These are phyloP conservation scores for Spilogale gracilis DNA, from an alignment of 2,113 vertebrate genomes.

Conservation along the genomic window DNA sequence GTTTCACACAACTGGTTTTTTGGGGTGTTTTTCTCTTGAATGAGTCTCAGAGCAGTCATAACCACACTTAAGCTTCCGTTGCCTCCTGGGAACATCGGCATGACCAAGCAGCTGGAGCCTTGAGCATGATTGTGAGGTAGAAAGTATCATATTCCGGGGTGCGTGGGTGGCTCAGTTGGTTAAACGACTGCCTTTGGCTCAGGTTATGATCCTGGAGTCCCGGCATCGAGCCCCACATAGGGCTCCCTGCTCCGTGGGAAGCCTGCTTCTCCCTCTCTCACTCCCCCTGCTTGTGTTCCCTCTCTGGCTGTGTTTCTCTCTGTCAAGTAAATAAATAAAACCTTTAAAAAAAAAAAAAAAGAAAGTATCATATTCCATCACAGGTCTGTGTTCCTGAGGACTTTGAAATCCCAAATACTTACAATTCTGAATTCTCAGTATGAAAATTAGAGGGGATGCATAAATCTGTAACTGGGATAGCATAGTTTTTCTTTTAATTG, in stretches of 20 bases:
- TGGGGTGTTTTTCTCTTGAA: background rate
- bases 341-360: no score
- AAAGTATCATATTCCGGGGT: background rate
- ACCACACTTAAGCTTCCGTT: background rate
- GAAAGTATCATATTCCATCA: background rate
- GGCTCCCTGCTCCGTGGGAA: no score
- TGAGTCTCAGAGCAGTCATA: background rate
- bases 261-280: no score
- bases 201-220: no score
- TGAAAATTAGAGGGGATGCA: background rate
- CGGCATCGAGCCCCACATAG: no score
- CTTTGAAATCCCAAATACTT: background rate
- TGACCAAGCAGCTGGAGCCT: background rate
- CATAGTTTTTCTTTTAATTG: background rate
- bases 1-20: background rate
- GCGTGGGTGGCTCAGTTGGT: no score
- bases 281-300: no score
- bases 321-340: no score
- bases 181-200: no score
- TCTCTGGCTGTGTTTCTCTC: no score
- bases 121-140: background rate
- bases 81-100: background rate
- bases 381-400: background rate
- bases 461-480: background rate
- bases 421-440: background rate